Evolutionary conservation across 2,797 vertebrate genomes (phyloP), one percentile per base, ranked within the genome.

Genomic region (Pelodytes ibericus): DNA sequence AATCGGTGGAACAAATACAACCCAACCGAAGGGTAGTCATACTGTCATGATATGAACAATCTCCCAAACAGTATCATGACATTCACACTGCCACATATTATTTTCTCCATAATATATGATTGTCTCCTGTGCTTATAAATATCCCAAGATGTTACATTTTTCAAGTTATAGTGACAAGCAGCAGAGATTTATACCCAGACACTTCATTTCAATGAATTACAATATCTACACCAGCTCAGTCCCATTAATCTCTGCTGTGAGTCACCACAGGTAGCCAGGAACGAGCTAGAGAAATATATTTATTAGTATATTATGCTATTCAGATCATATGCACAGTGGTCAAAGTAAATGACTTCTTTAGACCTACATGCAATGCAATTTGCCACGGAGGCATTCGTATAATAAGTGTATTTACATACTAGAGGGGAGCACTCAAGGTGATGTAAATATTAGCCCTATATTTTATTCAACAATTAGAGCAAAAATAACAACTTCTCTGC

Each of bases 201-300:
- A 63, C 61, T 24, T 29, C 47, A 64, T 57, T 61, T 56, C 15
- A 63, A 63, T 64, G 27, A 63, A 65, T 56, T 73, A 26, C 29
- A 64, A 64, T 65, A 64, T 64, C 65, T 56, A 73, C 63, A 36
- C 49, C 44, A 26, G 20, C 18, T 73, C 61, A 36, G 4, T 56
- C n/a, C 29, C 15, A 51, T 41, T 39, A 65, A 73, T 73, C 71
- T 56, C 20, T 9, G 30, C 60, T 20, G 25, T 39, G 18, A 18
- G 49, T 64, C 49, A 41, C 22, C 7, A 36, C 49, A 20, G 7
- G 61, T 64, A 30, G 27, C 25, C 24, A 16, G 16, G 49, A 24
- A 53, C 24, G n/a, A 53, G 5, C 49, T 53, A 10, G 1, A 22
- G 20, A 22, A 20, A 24, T 53, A 24, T 22, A 53, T 53, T 53